Evolutionary conservation across 2,113 vertebrate genomes (phyloP).

Genomic region (Anoplopoma fimbria): DNA sequence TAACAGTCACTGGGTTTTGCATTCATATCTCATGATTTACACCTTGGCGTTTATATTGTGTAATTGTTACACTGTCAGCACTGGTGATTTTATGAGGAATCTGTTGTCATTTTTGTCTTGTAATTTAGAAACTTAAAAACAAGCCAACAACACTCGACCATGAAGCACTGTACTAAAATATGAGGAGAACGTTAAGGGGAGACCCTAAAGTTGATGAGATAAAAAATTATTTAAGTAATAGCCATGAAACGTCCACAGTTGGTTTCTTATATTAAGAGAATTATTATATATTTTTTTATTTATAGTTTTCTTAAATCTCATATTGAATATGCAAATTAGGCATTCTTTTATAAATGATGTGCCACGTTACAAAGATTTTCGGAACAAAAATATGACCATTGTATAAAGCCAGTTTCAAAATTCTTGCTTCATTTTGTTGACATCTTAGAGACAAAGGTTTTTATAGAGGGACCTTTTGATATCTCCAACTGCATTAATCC

Average conservation of each 20-base stretch:
- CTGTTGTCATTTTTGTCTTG: neutral
- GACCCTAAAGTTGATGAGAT: neutral
- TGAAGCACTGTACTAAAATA: neutral
- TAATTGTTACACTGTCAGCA: neutral
- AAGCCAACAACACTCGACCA: neutral
- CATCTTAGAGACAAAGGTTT: neutral
- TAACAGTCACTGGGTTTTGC: constrained; percentile 2
- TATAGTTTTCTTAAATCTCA: no score
- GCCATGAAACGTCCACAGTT: neutral
- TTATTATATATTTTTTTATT: neutral
- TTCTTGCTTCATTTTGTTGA: no score
- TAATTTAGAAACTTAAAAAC: neutral
- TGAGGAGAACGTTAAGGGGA: neutral
- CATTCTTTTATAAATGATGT: neutral
- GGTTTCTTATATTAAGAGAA: neutral
- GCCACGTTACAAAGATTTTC: neutral
- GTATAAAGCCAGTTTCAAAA: no score
- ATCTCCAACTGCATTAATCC: neutral
- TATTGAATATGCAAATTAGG: neutral
- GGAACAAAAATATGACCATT: neutral
- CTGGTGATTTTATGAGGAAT: neutral
- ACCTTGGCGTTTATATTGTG: constrained; percentile 11
- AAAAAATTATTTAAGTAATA: neutral
- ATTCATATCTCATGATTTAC: constrained; percentile 22
- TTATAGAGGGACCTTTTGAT: neutral